Conservation (phyloP, 2,113 vertebrate species). For the Marmota flaviventris region DNA sequence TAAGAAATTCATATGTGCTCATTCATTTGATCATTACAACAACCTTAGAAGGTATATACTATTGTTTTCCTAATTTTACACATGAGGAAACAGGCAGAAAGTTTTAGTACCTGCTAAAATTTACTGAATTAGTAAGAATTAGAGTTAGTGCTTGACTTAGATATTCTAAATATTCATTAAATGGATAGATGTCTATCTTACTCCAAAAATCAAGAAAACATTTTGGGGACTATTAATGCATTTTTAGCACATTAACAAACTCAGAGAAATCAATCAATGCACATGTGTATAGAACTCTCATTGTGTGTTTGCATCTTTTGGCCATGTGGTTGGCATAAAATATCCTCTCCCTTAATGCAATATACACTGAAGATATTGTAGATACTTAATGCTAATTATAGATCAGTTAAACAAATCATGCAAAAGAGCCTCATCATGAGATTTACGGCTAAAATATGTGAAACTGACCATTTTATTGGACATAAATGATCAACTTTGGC, state of each 20-base stretch:
- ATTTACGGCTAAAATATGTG: background rate
- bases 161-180: conserved; percentile 43
- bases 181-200: background rate
- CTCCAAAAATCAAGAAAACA: background rate
- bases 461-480: background rate
- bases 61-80: conserved; percentile 44
- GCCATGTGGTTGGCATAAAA: background rate
- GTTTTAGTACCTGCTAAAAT: background rate
- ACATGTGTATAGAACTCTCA: background rate
- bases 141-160: background rate
- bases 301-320: background rate
- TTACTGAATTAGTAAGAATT: background rate
- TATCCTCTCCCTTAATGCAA: background rate
- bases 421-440: background rate
- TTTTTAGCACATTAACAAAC: background rate
- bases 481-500: background rate
- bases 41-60: background rate
- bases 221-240: background rate
- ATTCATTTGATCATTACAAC: background rate
- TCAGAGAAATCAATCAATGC: background rate
- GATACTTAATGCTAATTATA: background rate
- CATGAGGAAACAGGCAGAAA: conserved; percentile 16
- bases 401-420: background rate
- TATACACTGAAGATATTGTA: background rate
- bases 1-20: background rate